Conservation (phyloP, 2,888 invertebrate species). For the Amiota communis region DNA sequence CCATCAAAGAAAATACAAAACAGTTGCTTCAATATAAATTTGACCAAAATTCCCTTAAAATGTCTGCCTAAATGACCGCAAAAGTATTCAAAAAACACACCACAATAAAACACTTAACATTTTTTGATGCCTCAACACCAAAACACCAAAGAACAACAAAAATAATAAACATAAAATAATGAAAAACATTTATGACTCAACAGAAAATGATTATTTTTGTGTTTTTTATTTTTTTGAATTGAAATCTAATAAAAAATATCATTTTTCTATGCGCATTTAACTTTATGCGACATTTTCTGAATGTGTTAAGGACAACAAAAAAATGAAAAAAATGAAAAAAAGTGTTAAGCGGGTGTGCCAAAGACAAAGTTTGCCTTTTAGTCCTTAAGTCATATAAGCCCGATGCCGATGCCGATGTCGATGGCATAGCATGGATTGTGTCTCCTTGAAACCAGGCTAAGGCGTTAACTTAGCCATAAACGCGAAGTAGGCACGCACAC, state of each 20-base stretch:
- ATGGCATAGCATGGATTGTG: no score
- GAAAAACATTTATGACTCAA: constrained; percentile 51
- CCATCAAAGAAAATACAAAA: neutral
- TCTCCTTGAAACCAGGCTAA: constrained; percentile 17
- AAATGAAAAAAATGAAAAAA: constrained; percentile 34
- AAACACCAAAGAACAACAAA: neutral
- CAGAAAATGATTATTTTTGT: neutral
- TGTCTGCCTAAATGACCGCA: no score
- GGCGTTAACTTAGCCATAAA: constrained; percentile 41
- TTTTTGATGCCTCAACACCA: no score
- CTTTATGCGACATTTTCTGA: constrained; percentile 61
- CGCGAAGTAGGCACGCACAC: constrained; percentile 54
- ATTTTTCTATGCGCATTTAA: constrained; percentile 64
- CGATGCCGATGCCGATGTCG: no score
- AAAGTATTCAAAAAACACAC: no score
- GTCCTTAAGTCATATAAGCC: no score
- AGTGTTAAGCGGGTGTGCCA: constrained; percentile 58
- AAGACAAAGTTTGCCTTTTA: constrained; percentile 50
- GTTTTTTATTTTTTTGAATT: constrained; percentile 35
- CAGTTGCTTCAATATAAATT: neutral
- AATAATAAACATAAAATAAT: constrained; percentile 41
- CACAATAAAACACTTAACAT: no score
- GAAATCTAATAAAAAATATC: constrained; percentile 63
- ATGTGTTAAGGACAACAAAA: no score
- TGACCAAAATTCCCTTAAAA: neutral